Conservation (phyloP, 2,797 vertebrate species). For the Coccyzus lansbergi region DNA sequence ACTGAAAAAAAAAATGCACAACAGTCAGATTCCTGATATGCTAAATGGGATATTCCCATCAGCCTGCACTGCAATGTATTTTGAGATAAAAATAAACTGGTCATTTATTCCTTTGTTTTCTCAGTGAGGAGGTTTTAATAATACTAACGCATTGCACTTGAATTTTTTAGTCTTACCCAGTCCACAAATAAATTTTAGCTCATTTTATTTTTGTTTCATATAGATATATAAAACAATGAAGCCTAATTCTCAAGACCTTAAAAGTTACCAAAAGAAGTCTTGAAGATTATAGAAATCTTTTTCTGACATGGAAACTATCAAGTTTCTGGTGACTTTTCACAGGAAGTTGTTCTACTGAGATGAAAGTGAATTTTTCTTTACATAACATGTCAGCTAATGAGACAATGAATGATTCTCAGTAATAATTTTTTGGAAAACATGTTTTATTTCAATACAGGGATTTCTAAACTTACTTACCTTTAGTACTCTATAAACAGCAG, state of each 20-base stretch:
- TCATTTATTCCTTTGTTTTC: background rate
- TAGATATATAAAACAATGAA: background rate
- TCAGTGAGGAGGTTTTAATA: background rate
- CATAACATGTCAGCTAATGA: background rate
- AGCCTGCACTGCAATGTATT: background rate
- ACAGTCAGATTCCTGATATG: background rate
- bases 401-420: background rate
- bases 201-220: background rate
- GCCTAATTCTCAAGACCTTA: background rate
- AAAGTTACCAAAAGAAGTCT: background rate
- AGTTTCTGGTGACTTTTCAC: background rate
- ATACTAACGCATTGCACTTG: background rate
- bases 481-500: background rate
- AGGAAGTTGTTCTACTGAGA: background rate
- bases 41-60: background rate
- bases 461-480: background rate
- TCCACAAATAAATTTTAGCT: background rate
- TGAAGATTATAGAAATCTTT: background rate
- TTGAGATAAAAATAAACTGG: background rate
- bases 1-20: background rate
- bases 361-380: background rate
- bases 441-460: background rate
- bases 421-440: background rate
- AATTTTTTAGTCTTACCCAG: background rate
- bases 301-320: background rate